Base-by-base conservation (phyloP, 2,113 vertebrate genomes). In the Phycodurus eques region DNA sequence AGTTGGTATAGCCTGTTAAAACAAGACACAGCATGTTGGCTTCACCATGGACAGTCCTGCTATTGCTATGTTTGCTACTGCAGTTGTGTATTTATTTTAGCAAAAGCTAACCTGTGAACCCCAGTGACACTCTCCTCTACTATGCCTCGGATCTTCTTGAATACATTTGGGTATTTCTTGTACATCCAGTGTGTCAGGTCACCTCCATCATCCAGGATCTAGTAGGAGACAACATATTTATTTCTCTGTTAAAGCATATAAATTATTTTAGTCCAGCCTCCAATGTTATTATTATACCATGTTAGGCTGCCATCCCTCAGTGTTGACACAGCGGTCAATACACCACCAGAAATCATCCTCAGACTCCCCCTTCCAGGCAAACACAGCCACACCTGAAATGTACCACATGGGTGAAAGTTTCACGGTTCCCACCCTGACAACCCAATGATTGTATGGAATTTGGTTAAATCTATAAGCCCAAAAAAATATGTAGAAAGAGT, bases 291-390 rank as follows among this genome's bases (percentile, higher is more conserved):
- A 11, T 2, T 20, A 3, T 69, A 99, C 98, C 97, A 99, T 99
- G 90, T 99, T 99, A 65, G 98, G 93, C 85, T 98, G 96, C 97
- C 97, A 99, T 60, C 95, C 94, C 73, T 99, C 96, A 17, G 92
- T 89, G 80, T 95, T 98, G 77, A 97, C 93, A 77, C 96, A 98
- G 73, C 93, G 94, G 77, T 99, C 96, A 47, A 99, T 99, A 71
- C 96, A 99, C 98, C 98, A 99, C 98, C 98, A 99, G 90, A 99
- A 99, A 85, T 99, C 98, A 76, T 98, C 97, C 87, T 99, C 98
- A 0, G 97, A 98, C 82, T 99, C 98, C n/a, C 98, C 98, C 78
- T 99, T 99, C 98, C 98, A 99, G 73, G 98, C 96, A 82, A 98
- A 99, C 79, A 98, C 97, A 0, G 96, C 94, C 68, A 99, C 97